Evolutionary conservation across 2,797 vertebrate species (phyloP), one percentile per base, ranked within the genome.

Genomic region (Gymnoscopelus microlampas): DNA sequence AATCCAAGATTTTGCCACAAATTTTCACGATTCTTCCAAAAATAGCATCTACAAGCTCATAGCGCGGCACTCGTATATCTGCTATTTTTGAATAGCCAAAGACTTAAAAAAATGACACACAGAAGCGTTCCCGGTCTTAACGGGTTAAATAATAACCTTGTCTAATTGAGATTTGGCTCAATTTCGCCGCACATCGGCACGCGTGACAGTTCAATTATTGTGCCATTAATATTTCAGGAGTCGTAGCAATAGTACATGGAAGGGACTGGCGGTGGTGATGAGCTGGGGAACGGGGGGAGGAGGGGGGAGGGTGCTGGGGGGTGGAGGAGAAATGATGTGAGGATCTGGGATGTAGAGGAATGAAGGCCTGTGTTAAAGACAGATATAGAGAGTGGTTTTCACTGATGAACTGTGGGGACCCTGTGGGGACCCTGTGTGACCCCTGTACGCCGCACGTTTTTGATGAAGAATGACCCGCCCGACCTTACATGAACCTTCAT

Each of bases 101-200:
- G n/a, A n/a, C n/a, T n/a, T n/a, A n/a, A n/a, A n/a, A n/a, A n/a
- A n/a, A n/a, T n/a, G n/a, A n/a, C n/a, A n/a, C n/a, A n/a, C n/a
- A n/a, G n/a, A n/a, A n/a, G n/a, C n/a, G n/a, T n/a, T n/a, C n/a
- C n/a, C n/a, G n/a, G n/a, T n/a, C n/a, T n/a, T n/a, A n/a, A n/a
- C n/a, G n/a, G n/a, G n/a, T n/a, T n/a, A 85, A 81, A 84, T 88
- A 85, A 91, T 87, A 84, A 83, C 82, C 85, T 75, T 78, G 73
- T 76, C 79, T 91, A 86, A 92, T 88, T 90, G 82, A 87, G 76
- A 92, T 89, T 89, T 85, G 70, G 69, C 77, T 84, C 61, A 0
- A 75, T 88, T 85, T 87, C 82, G 76, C 68, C 61, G 77, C 77
- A 74, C 66, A 85, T 91, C 59, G 67, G 60, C 74, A 76, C 67